Percentiles rank a stretch among this genome's conserved stretches.
Evolutionary conservation across 2,888 invertebrate genomes (phyloP).

Genomic region (Nomada flava): DNA sequence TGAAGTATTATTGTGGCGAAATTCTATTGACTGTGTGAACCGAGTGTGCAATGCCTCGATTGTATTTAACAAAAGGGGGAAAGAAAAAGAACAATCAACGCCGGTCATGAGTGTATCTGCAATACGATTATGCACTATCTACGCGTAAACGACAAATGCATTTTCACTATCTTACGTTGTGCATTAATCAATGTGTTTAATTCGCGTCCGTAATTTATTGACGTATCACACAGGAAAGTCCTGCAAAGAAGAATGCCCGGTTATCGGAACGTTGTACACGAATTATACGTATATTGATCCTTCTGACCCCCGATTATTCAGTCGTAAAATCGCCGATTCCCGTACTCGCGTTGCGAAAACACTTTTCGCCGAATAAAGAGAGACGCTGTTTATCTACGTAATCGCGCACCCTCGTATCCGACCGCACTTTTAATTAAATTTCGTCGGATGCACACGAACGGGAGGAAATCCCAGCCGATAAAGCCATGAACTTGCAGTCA

Average conservation of each 20-base stretch:
- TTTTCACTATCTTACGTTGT: background rate
- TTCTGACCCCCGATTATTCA: constrained; percentile 24
- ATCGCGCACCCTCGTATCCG: background rate
- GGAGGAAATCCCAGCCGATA: background rate
- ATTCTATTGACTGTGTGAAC: background rate
- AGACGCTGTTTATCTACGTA: background rate
- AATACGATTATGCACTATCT: constrained; percentile 1
- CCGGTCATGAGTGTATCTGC: constrained; percentile 3
- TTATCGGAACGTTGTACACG: constrained; percentile 14
- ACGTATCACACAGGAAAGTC: background rate
- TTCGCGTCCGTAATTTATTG: constrained; percentile 5
- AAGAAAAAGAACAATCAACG: background rate
- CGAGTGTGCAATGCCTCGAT: background rate
- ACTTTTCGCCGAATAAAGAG: background rate
- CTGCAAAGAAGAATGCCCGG: background rate
- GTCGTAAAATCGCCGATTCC: constrained; percentile 8
- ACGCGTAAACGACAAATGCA: background rate
- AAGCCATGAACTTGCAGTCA: background rate
- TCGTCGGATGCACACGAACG: background rate
- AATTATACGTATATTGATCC: constrained; percentile 17
- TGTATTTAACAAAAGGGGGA: background rate
- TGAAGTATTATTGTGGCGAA: constrained; percentile 2
- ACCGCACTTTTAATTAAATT: background rate
- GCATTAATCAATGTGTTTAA: background rate
- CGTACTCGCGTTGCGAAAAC: background rate